These are phyloP conservation scores for Pagetopsis macropterus DNA, from an alignment of 2,797 vertebrate genomes.

Conservation along the genomic window DNA sequence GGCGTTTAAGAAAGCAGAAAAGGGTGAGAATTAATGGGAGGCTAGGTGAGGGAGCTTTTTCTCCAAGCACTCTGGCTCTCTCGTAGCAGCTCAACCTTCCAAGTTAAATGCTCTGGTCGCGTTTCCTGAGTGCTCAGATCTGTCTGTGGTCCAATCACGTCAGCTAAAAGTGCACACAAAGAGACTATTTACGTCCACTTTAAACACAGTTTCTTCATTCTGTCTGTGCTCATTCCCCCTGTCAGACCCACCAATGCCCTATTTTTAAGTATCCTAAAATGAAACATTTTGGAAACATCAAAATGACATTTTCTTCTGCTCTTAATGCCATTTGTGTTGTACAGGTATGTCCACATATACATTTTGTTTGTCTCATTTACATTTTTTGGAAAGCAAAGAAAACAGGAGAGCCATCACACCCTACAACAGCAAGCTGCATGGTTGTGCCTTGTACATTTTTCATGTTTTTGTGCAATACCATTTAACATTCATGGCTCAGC, in stretches of 20 bases:
- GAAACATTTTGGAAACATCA: neutral
- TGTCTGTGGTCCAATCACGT: constrained; percentile 62
- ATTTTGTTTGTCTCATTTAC: constrained; percentile 26
- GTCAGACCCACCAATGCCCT: constrained; percentile 4
- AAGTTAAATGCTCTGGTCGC: constrained; percentile 74
- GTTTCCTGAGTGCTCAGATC: constrained; percentile 62
- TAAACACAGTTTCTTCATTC: constrained; percentile 37
- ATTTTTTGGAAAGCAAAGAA: constrained; percentile 34
- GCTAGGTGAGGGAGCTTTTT: constrained; percentile 56
- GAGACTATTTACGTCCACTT: constrained; percentile 57
- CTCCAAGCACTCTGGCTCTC: constrained; percentile 51
- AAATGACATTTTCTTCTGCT: constrained; percentile 3
- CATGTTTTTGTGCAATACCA: constrained; percentile 41
- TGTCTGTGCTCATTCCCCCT: constrained; percentile 19
- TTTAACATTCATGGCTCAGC: constrained; percentile 56
- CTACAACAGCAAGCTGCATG: constrained; percentile 37
- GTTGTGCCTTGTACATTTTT: constrained; percentile 54
- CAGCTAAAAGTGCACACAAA: constrained; percentile 62
- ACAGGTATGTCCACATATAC: constrained; percentile 11
- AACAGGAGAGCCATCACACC: constrained; percentile 20
- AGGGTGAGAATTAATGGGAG: constrained; percentile 73
- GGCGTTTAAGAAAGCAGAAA: constrained; percentile 42
- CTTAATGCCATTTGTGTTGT: constrained; percentile 10
- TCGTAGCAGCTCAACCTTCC: constrained; percentile 63
- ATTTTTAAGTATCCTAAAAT: constrained; percentile 16